These are phyloP conservation scores for Taphrorychus bicolor DNA, from an alignment of 2,888 invertebrate genomes.

Conservation along the genomic window DNA sequence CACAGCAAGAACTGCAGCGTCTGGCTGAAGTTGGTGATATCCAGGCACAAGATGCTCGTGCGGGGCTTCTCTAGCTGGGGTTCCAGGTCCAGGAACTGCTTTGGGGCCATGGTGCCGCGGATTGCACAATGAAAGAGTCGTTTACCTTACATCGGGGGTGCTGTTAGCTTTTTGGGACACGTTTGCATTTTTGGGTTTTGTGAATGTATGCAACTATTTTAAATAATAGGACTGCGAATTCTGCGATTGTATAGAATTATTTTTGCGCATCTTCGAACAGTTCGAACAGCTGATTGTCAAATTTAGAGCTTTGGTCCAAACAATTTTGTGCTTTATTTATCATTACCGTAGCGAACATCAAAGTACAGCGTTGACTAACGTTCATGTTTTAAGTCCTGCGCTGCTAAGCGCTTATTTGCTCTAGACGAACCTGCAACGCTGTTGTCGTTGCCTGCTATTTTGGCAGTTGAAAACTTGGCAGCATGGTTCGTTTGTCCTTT, in stretches of 20 bases:
- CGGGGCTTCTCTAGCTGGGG: conserved; percentile 57
- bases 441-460: neutral
- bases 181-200: too few species aligned
- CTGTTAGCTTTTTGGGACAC: conserved; percentile 19
- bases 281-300: conserved; percentile 21
- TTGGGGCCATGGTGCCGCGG: conserved; percentile 43
- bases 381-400: too few species aligned
- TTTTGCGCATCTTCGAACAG: conserved; percentile 1
- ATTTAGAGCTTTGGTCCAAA: neutral
- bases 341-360: too few species aligned
- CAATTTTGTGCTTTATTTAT: too few species aligned
- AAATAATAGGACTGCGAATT: too few species aligned
- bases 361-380: too few species aligned
- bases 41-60: conserved; percentile 75
- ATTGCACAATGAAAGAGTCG: too few species aligned
- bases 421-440: neutral
- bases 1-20: conserved; percentile 78
- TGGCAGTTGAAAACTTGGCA: neutral
- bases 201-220: too few species aligned
- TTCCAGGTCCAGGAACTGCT: conserved; percentile 43
- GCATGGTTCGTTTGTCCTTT: neutral
- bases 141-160: neutral
- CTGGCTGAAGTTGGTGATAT: conserved; percentile 71
- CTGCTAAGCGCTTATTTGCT: neutral
- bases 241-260: too few species aligned